These are phyloP conservation scores for Cyanistes caeruleus DNA, from an alignment of 2,113 vertebrate genomes.

Conservation along the genomic window DNA sequence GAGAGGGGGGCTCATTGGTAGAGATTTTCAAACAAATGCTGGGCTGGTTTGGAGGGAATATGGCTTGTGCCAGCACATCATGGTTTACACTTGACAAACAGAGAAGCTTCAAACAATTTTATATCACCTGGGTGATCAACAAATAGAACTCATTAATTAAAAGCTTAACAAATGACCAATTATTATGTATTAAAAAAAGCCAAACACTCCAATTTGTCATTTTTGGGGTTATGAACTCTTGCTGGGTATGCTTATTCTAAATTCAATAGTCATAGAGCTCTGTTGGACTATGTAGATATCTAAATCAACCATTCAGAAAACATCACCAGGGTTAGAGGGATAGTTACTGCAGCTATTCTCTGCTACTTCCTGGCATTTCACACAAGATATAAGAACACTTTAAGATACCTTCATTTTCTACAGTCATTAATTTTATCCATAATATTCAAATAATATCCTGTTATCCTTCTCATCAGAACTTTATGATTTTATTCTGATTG, in stretches of 20 bases:
- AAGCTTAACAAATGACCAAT: neutral
- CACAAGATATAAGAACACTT: neutral
- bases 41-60: neutral
- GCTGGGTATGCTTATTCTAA: neutral
- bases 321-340: neutral
- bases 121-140: neutral
- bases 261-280: neutral
- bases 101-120: neutral
- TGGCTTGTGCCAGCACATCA: neutral
- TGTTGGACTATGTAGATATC: neutral
- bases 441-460: neutral
- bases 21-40: neutral
- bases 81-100: neutral
- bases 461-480: neutral
- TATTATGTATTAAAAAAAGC: neutral
- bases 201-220: neutral
- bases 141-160: neutral
- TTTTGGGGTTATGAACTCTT: neutral
- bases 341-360: neutral
- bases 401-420: neutral
- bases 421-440: neutral
- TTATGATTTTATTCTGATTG: neutral
- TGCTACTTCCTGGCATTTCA: neutral
- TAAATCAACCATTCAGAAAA: neutral
- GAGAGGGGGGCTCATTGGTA: neutral